These are phyloP conservation scores for Florisuga fusca DNA, from an alignment of 2,797 vertebrate species.

Conservation along the genomic window DNA sequence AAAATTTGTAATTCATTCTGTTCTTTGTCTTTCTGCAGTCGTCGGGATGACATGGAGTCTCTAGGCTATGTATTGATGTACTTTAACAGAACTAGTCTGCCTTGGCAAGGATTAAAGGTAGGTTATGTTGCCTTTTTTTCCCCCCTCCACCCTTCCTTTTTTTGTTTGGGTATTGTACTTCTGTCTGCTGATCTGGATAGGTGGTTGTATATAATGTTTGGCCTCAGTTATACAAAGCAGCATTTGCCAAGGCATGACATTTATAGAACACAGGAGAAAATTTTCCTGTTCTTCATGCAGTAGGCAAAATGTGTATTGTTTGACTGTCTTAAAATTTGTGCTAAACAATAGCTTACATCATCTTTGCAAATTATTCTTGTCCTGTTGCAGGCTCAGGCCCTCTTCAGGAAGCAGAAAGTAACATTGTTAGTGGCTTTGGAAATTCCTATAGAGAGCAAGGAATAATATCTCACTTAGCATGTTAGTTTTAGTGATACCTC, in stretches of 20 bases:
- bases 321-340: neutral
- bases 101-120: conserved; percentile 99
- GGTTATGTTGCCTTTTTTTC: neutral
- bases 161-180: neutral
- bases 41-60: conserved; percentile 99
- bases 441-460: neutral
- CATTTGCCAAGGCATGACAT: conserved; percentile 10
- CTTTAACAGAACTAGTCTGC: conserved; percentile 99
- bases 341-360: conserved; percentile 39
- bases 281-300: neutral
- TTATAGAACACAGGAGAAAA: neutral
- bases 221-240: neutral
- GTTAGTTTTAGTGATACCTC: neutral
- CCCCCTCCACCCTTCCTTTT: accelerated
- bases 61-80: conserved; percentile 99
- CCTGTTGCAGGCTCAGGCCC: neutral
- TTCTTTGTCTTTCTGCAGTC: conserved; percentile 81
- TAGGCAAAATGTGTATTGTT: conserved; percentile 15
- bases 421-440: conserved; percentile 7
- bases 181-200: neutral
- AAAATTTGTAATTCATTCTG: neutral
- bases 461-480: neutral
- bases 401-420: conserved; percentile 25
- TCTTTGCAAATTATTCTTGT: conserved; percentile 30
- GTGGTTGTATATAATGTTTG: neutral